Evolutionary conservation across 2,888 invertebrate species (phyloP), one percentile per base, ranked within the genome.

Genomic region (Pollenia angustigena): DNA sequence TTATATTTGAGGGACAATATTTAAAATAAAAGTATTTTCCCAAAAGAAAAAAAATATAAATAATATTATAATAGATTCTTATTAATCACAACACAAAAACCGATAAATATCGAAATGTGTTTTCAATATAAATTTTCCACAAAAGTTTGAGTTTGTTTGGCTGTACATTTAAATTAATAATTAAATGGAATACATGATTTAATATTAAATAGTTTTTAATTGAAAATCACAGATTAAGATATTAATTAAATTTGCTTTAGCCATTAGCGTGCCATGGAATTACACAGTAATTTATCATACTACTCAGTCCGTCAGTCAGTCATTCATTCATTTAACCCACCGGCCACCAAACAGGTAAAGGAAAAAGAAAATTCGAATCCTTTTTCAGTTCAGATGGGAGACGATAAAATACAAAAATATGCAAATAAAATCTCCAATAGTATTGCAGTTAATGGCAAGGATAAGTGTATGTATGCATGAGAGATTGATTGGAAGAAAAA

Each of bases 171-270:
- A 56, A 56, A 72, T 72, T 56, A 56, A 23, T 72, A 56, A 72
- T 56, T 56, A 56, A 44, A 56, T 71, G 40, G 18, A 72, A 23
- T 40, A 52, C 40, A 16, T 68, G 18, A 74, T 74, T 74, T 50
- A 60, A 75, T 42, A 60, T 75, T 62, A 75, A 75, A 62, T 62
- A 16, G 62, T 52, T 62, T 75, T 75, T 62, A 50, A 75, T 50
- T 75, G 62, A 75, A 75, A 74, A 62, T 40, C 60, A 62, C 14
- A 75, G 60, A 50, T 75, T 50, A 75, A 74, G 60, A 40, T 60
- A 74, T 74, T 74, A 74, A 74, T 60, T 74, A 48, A 74, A 75
- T 75, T 62, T 75, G 14, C 50, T 18, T 62, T 14, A 14, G 11
- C 18, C n/a, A 23, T 58, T 46, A n/a, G 74, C 16, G 8, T 48